Evolutionary conservation across 2,888 invertebrate genomes (phyloP), one percentile per base, ranked within the genome.

Genomic region (Agrypnus murinus): DNA sequence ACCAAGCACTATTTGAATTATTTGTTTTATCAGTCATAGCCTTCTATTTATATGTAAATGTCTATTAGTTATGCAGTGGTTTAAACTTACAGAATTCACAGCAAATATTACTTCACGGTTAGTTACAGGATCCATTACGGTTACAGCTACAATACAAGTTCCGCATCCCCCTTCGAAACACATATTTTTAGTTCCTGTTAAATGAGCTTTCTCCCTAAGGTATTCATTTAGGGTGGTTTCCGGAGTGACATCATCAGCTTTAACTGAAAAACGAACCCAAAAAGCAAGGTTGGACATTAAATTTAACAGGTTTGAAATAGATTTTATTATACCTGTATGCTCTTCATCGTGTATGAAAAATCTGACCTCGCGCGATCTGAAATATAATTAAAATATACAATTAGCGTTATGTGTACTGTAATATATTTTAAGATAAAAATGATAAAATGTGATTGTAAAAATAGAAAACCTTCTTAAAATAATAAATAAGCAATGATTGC

Each of bases 131-230:
- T 89, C 86, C 0, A 82, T 82, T 12, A 81, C 85, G 0, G 86
- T 80, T 0, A 87, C 88, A 0, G 87, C 85, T 0, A 90, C 90
- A 1, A 89, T 86, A 78, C 93, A 93, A 0, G 89, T 89, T 0
- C 93, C 93, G 76, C 93, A 93, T 0, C 93, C 93, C 0, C 93
- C 93, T 80, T 93, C 92, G 34, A 88, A 87, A 75, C 93, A 93
- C 92, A 92, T 92, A 5, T 86, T 87, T 79, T 93, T 93, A 0
- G 93, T 93, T 0, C 92, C 93, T 2, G 88, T 89, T 0, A 92
- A 83, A 65, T 89, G 87, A 0, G 89, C 88, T 72, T 88, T 86
- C 0, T 89, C 88, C 3, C 93, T 85, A 55, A 93, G 88, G 77
- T 88, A 93, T 40, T 88, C 87, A 75, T 92, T 92, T 1, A 93